A percentile compares a stretch with the other conserved stretches of the same genome.
Conservation (phyloP, 2,113 vertebrate genomes). For the Megaceryle torquata region DNA sequence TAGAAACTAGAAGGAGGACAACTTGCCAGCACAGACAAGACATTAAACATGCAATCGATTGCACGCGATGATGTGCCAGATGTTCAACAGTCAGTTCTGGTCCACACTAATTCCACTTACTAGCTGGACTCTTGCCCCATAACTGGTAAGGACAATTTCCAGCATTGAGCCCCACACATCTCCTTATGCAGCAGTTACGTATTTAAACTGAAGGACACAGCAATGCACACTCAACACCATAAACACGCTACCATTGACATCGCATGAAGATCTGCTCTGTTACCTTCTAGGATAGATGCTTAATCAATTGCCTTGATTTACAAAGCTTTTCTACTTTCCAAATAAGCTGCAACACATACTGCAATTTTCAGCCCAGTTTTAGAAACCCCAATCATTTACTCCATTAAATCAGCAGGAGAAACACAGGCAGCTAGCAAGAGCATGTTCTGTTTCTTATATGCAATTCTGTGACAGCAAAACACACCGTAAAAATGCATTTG, state of each 20-base stretch:
- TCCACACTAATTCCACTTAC: background rate
- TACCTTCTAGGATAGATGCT: constrained; percentile 6
- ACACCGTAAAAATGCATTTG: constrained; percentile 17
- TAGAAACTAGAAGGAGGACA: background rate
- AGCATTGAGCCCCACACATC: background rate
- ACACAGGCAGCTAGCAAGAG: background rate
- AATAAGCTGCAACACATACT: background rate
- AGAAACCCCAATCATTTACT: constrained; percentile 28
- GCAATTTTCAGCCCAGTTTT: background rate
- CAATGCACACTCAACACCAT: background rate
- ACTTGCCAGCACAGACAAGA: background rate
- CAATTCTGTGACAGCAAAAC: constrained; percentile 37
- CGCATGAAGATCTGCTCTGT: background rate
- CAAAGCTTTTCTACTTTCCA: constrained; percentile 1
- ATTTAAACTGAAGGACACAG: background rate
- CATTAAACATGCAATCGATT: background rate
- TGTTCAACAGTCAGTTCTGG: background rate
- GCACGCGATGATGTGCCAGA: background rate
- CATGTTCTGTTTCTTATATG: background rate
- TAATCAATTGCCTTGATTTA: constrained; percentile 39
- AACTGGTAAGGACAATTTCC: background rate
- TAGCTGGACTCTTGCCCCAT: background rate
- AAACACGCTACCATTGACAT: background rate
- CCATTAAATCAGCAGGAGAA: constrained; percentile 21
- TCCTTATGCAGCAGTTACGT: rapidly evolving